Evolutionary conservation across 2,113 vertebrate genomes (phyloP), one percentile per base, ranked within the genome.

Genomic region (Gila orcuttii): DNA sequence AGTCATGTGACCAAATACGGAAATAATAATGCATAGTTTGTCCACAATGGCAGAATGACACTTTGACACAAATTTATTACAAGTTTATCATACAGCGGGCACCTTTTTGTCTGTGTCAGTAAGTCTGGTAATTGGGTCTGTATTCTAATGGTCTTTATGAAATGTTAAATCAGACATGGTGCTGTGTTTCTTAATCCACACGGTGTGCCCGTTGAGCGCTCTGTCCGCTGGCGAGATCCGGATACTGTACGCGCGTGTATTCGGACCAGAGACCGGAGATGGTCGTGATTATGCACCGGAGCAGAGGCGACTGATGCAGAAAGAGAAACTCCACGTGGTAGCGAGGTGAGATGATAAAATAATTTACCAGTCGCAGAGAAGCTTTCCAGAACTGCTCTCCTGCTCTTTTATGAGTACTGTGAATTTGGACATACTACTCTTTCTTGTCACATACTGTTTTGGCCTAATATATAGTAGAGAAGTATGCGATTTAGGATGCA

Each of bases 101-200:
- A 66, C 6, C 2, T 13, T 6, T 62, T 62, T 11, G 2, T 50
- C 13, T 50, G 47, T 15, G 9, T 50, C 23, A 62, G 23, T 3
- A 64, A 64, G 12, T 64, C 12, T 31, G 25, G 1, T 17, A 68
- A 33, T 7, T 31, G 12, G 17, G 57, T 4, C 6, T 62, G 21
- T 17, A 28, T 47, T n/a, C 15, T 31, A 28, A 19, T 12, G n/a
- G 2, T 10, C 11, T 81, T 47, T 7, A n/a, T 52, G 11, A 55
- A 23, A 15, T 80, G 57, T 25, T 0, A 25, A 15, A 71, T 10
- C 19, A 57, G 79, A 2, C 33, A 95, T 96, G 95, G 95, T 96
- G 1, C 86, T 92, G 0, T 94, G 92, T 33, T 96, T 96, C 78
- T 79, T 96, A 15, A 93, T 96, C 75, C 93, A 95, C 90, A 95